Conservation (phyloP, 2,113 vertebrate genomes). For the Oreotragus oreotragus region DNA sequence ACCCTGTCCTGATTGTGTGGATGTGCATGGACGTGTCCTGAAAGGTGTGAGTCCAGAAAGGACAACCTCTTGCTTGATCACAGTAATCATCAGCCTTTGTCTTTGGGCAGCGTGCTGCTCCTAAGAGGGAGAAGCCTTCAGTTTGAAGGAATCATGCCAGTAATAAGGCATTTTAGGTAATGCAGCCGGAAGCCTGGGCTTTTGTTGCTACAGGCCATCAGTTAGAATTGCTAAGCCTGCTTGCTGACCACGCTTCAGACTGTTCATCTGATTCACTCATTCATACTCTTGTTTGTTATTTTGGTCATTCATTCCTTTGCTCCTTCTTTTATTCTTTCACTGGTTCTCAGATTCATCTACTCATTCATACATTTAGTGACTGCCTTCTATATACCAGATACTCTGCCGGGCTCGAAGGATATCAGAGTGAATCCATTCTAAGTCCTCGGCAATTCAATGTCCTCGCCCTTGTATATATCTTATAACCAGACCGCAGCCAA, state of each 20-base stretch:
- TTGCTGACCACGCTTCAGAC: not conserved
- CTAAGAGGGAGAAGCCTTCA: not conserved
- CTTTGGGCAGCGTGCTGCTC: not conserved
- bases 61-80: not conserved
- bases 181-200: not conserved
- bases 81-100: not conserved
- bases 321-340: not conserved
- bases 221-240: not conserved
- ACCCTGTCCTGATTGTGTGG: not conserved
- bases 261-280: not conserved
- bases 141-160: not conserved
- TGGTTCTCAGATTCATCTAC: not conserved
- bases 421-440: not conserved
- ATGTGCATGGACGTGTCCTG: accelerated
- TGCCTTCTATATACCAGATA: not conserved
- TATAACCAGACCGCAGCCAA: not conserved
- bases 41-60: not conserved
- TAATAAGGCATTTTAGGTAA: not conserved
- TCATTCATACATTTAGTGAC: not conserved
- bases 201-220: not conserved
- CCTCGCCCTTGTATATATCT: not conserved
- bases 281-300: not conserved
- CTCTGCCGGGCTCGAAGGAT: not conserved
- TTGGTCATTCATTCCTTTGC: not conserved
- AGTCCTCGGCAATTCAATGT: not conserved